Evolutionary conservation across 2,888 invertebrate species (phyloP).

Genomic region (Thymelicus acteon): DNA sequence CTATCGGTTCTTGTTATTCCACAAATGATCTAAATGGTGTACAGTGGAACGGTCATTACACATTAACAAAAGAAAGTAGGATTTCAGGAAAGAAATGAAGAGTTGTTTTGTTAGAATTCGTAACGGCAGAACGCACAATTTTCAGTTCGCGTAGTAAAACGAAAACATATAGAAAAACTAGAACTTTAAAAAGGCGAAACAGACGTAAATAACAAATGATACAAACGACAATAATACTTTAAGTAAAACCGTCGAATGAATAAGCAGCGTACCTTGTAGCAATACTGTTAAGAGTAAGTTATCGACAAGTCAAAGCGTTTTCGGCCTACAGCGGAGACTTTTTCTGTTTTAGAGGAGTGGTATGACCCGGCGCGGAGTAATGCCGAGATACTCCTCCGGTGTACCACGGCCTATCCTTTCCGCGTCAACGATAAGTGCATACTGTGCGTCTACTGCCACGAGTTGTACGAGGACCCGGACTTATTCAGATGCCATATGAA

Average conservation of each 20-base stretch:
- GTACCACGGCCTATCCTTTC: constrained; percentile 77
- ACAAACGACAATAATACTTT: neutral
- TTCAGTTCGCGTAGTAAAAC: no score
- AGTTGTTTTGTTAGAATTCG: no score
- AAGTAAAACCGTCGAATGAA: neutral
- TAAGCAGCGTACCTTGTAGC: neutral
- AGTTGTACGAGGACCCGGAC: constrained; percentile 68
- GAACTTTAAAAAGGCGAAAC: no score
- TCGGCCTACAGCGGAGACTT: constrained; percentile 48
- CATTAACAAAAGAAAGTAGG: no score
- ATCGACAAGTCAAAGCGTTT: neutral
- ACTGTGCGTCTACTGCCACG: constrained; percentile 77
- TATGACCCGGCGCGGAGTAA: constrained; percentile 72
- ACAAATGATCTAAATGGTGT: no score
- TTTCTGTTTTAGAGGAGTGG: constrained; percentile 76
- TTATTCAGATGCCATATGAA: constrained; percentile 68
- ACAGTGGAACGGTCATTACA: no score
- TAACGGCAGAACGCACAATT: no score
- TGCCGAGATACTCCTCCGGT: constrained; percentile 69
- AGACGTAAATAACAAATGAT: no score
- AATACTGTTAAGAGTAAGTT: neutral
- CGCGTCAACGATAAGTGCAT: constrained; percentile 74
- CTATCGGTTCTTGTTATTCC: neutral
- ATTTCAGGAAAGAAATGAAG: no score
- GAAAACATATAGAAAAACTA: no score